Evolutionary conservation across 1,140 invertebrate species (phyloP), one percentile per base, ranked within the genome.

Genomic region (Cryptotermes secundus): DNA sequence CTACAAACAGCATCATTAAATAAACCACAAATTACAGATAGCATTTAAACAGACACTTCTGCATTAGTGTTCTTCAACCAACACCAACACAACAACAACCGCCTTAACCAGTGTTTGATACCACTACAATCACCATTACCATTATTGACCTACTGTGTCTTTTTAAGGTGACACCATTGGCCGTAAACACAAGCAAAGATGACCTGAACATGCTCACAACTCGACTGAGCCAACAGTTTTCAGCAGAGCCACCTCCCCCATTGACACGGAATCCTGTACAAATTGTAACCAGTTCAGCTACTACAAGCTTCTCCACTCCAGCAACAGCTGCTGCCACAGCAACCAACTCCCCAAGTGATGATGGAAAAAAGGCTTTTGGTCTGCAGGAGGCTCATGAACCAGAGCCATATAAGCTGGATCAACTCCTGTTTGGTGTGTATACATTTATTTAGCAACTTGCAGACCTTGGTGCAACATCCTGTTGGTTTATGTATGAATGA

Each of bases 351-450:
- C 90, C 90, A 4, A 90, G 88, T 1, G 90, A 91, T 24, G 90
- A 91, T 79, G 90, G 90, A 83, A 90, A 89, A 42, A n/a, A 42
- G n/a, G 38, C 19, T 16, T 45, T 81, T 81, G 35, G 35, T 22
- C 16, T 38, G 26, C 81, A 81, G 42, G 79, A 84, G 16, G 35
- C 82, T 31, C 83, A 85, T 45, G 85, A 86, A 81, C 34, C 82
- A 83, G 89, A 89, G 87, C 87, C 88, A 0, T 90, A 88, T 26
- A 91, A 90, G 85, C 86, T 91, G 42, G 90, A 90, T 53, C 90
- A 91, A 86, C 89, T 91, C 86, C 88, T 91, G 38, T 89, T 89
- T 81, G 88, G 87, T 42, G 88, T 38, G 82, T 49, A 42, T 14
- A 42, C 16, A 14, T 42, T 42, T 42, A 42, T 42, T 42, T 42